Base-by-base conservation (phyloP, 2,113 vertebrate species). In the Mirounga angustirostris region DNA sequence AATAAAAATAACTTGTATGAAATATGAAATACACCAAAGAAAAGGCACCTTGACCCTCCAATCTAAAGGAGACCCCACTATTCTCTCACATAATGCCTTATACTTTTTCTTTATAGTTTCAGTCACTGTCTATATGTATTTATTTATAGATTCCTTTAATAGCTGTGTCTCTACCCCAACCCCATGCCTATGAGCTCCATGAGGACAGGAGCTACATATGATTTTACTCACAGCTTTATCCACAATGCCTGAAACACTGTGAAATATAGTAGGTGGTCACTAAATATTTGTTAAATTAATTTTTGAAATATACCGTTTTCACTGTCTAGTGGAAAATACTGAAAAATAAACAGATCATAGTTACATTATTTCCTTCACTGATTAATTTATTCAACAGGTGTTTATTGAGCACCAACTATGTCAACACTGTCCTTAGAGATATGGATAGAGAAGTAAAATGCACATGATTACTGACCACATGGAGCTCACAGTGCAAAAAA, bases 221-320 rank as follows among this genome's bases (percentile, higher is more conserved):
- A 12, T 28, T 69, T 13, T 16, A 83, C 63, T 89, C 21, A 28
- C 36, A 67, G 30, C 28, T 93, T 89, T 79, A 90, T 63, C 21
- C 11, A 87, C n/a, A 73, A 2, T 61, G 43, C 2, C 46, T 50
- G 59, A 93, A 67, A 58, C 24, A 58, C 52, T 18, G 46, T 82
- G 22, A 95, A 92, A 92, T 65, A 46, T 4, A 89, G 6, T 67
- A 9, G 3, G 15, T 52, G 2, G 59, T 92, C 69, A 95, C 30
- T 89, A 54, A 87, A 61, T 79, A 83, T 73, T n/a, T 91, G 40
- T 71, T 89, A 50, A 94, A 30, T 88, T 94, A 61, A 73, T 88
- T 94, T 96, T 92, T 65, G 1, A 79, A 94, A 92, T 79, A n/a
- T 1, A 63, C 1, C 6, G 21, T 94, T 82, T 69, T 94, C 71